Evolutionary conservation across 2,888 invertebrate species (phyloP).

Genomic region (Leucania comma): DNA sequence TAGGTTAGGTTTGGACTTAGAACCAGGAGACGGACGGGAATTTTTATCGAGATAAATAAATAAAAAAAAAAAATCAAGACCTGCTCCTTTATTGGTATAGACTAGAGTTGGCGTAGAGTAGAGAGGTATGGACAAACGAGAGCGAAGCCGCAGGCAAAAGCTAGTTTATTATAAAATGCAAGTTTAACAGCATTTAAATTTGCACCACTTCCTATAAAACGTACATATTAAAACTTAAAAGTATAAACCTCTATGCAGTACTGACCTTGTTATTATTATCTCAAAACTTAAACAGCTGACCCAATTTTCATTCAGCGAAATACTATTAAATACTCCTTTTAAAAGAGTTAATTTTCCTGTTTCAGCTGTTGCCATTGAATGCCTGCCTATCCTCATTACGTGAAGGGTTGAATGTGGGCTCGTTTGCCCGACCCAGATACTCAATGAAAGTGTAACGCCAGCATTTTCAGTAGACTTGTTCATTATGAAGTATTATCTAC

Average conservation of each 20-base stretch:
- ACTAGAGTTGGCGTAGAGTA: too few relatives aligned
- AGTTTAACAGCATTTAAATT: too few relatives aligned
- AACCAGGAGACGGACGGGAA: too few relatives aligned
- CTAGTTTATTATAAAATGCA: too few relatives aligned
- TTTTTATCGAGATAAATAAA: too few relatives aligned
- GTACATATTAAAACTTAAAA: neutral
- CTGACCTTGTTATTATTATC: constrained; percentile 34
- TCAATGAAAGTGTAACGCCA: constrained; percentile 65
- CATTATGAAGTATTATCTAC: constrained; percentile 71
- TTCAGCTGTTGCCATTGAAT: constrained; percentile 65
- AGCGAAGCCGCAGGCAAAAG: too few relatives aligned
- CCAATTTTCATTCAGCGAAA: constrained; percentile 60
- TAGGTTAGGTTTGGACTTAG: too few relatives aligned
- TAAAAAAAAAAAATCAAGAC: too few relatives aligned
- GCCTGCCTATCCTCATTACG: constrained; percentile 76
- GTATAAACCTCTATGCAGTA: constrained; percentile 10
- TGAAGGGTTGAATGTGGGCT: constrained; percentile 70
- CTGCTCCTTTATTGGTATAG: too few relatives aligned
- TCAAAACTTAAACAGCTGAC: constrained; percentile 44
- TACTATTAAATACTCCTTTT: constrained; percentile 65
- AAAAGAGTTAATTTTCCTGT: constrained; percentile 82
- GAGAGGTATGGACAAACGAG: too few relatives aligned
- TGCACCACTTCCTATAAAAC: neutral
- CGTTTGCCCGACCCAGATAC: constrained; percentile 75
- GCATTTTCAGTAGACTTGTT: constrained; percentile 65